Evolutionary conservation across 1,140 invertebrate genomes (phyloP).

Genomic region (Drosophila pruinosa): DNA sequence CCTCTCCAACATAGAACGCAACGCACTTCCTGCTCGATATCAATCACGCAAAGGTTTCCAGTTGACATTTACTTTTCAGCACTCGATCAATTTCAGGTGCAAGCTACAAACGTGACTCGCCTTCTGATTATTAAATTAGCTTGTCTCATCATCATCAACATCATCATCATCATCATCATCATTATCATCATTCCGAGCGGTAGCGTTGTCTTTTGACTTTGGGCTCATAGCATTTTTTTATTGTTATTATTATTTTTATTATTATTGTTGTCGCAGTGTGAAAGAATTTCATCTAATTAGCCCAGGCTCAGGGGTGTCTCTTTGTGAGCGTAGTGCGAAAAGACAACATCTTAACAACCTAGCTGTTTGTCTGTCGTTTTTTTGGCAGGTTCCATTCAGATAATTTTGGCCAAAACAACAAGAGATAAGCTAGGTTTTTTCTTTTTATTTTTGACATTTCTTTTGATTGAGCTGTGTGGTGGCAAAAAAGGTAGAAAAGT

Average conservation of each 20-base stretch:
- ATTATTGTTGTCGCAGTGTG: constrained; percentile 3
- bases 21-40: constrained; percentile 68
- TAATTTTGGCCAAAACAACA: constrained; percentile 4
- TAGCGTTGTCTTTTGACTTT: background rate
- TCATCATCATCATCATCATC: constrained; percentile 2
- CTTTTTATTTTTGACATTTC: constrained; percentile 1
- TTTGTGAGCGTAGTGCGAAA: constrained; percentile 12
- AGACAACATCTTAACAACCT: constrained; percentile 21
- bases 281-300: constrained; percentile 10
- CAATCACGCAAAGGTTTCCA: constrained; percentile 58
- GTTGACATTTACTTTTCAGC: constrained; percentile 57
- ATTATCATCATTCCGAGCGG: constrained; percentile 20
- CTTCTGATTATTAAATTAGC: constrained; percentile 51
- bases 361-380: background rate
- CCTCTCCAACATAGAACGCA: background rate
- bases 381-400: constrained; percentile 19
- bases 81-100: constrained; percentile 25
- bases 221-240: constrained; percentile 14
- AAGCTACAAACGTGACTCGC: constrained; percentile 52
- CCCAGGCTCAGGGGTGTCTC: background rate
- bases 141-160: background rate
- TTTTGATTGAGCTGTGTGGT: background rate
- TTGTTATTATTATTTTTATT: background rate
- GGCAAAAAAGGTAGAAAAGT: background rate
- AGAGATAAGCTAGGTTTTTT: constrained; percentile 16